Evolutionary conservation across 2,797 vertebrate species (phyloP), one percentile per base, ranked within the genome.

Genomic region (Scolopax bukidnonensis): DNA sequence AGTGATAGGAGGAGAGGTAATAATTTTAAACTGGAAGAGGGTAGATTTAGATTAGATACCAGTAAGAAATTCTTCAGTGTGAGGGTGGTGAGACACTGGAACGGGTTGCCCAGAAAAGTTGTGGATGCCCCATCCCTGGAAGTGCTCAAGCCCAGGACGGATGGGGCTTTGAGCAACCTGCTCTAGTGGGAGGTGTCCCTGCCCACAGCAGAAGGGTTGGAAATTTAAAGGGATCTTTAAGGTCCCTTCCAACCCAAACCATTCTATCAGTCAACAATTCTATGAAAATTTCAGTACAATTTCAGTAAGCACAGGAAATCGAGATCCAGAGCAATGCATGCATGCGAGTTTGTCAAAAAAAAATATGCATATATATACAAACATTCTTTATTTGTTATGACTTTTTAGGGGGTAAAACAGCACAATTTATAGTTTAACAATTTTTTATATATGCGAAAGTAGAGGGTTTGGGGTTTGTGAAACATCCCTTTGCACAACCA

Each of bases 371-470:
- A 51, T 10, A 56, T 10, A 51, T 18, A n/a, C 2, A 74, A 36
- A 16, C 2, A 30, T 61, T 47, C 9, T 77, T 76, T 36, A 12
- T 10, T 24, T 28, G 13, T 50, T 68, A 51, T 16, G 2, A 43
- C 3, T 65, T 82, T 57, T 36, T 23, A 4, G 14, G 5, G 3
- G 2, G 4, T 9, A 32, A 41, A 36, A 1, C 1, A 38, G 45
- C 25, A 65, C 4, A 16, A 10, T 40, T 45, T 51, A 10, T 47
- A 54, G 56, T 87, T 79, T 28, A 54, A 65, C 5, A n/a, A 43
- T 24, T 61, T 80, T 71, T 53, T 82, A 45, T 30, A 61, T 7
- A 47, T 16, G 11, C 6, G 61, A 68, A 84, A 64, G 32, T 8
- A 65, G 25, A 77, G 11, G 6, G 12, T 48, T 77, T 83, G 41